Percentiles rank a stretch among this genome's conserved stretches.
phyloP scores from a whole-genome alignment of 2,797 vertebrate genomes.

The Periophthalmus magnuspinnatus region DNA sequence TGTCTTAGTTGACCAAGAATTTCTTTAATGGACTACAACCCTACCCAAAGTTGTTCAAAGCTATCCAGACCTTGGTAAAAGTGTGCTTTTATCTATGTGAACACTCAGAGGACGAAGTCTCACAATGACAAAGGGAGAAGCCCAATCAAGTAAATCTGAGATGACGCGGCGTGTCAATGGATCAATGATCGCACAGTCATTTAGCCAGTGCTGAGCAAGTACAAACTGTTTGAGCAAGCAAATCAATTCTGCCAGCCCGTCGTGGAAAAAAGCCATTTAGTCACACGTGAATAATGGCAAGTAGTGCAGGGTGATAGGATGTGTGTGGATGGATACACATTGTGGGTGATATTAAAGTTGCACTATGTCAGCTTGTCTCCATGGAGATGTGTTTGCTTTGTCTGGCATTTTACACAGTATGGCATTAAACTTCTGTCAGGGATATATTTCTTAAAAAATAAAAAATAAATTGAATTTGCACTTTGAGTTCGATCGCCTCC shows the following conservation, averaged over 20 bases:
- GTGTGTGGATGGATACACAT: slow-evolving; percentile 56
- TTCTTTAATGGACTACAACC: neutral
- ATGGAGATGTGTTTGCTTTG: too few species aligned
- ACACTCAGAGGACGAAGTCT: slow-evolving; percentile 13
- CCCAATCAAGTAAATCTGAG: slow-evolving; percentile 56
- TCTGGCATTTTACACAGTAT: too few species aligned
- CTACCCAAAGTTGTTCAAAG: neutral
- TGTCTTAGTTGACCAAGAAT: neutral
- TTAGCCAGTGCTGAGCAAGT: slow-evolving; percentile 73
- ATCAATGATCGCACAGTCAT: slow-evolving; percentile 74
- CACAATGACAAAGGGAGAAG: slow-evolving; percentile 12
- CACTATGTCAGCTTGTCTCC: neutral
- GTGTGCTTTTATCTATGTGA: neutral
- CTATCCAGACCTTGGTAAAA: neutral
- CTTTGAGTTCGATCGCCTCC: too few species aligned
- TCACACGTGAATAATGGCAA: slow-evolving; percentile 66
- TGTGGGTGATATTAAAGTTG: slow-evolving; percentile 41
- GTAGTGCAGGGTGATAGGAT: slow-evolving; percentile 42
- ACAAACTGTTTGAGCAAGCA: slow-evolving; percentile 77
- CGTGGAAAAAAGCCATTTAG: slow-evolving; percentile 66
- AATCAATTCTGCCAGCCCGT: slow-evolving; percentile 73
- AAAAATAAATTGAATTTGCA: too few species aligned
- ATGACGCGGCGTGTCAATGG: slow-evolving; percentile 67
- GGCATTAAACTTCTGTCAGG: too few species aligned
- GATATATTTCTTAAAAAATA: too few species aligned